Base-by-base conservation (phyloP, 1,140 invertebrate species). In the Pseudomyrmex gracilis region DNA sequence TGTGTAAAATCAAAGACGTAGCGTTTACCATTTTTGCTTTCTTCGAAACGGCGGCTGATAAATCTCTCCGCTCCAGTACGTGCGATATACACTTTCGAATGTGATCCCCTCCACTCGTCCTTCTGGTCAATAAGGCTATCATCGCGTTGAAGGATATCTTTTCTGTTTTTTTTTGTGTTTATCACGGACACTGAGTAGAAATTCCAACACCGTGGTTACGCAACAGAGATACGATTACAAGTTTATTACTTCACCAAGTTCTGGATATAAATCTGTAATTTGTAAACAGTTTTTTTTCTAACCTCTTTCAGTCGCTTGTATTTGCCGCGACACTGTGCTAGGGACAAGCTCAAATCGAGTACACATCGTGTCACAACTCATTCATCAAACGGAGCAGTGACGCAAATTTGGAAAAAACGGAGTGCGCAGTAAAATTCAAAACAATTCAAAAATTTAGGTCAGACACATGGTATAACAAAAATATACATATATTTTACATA, bases 1-100 rank as follows among this genome's bases (percentile, higher is more conserved):
- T 15, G 49, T 64, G 12, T 3, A 57, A 49, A 66, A 15, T 57
- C 1, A 43, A 12, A 10, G 9, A 15, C n/a, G n/a, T n/a, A 45
- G 24, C 20, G 15, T 88, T 90, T 83, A 93, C 93, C 92, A 93
- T 93, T 88, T 90, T 93, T 3, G 22, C 45, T 87, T 83, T 90
- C 51, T 82, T 89, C 58, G 85, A 60, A 71, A 82, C 64, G 86
- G 83, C 73, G 82, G 87, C 84, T 71, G 83, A 87, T 86, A 84
- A 80, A 58, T 70, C 78, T 73, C 73, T 85, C 51, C 64, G 80
- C 17, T 83, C 13, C 20, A 71, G 83, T 76, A 87, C 84, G 53
- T 76, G 64, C 67, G 84, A 78, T 85, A 85, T 73, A 15, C 60
- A 83, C 55, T 73, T 51, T 22, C n/a, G 73, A 58, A 73, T 15